Evolutionary conservation across 1,140 invertebrate species (phyloP), one percentile per base, ranked within the genome.

Genomic region (Grapholita molesta): DNA sequence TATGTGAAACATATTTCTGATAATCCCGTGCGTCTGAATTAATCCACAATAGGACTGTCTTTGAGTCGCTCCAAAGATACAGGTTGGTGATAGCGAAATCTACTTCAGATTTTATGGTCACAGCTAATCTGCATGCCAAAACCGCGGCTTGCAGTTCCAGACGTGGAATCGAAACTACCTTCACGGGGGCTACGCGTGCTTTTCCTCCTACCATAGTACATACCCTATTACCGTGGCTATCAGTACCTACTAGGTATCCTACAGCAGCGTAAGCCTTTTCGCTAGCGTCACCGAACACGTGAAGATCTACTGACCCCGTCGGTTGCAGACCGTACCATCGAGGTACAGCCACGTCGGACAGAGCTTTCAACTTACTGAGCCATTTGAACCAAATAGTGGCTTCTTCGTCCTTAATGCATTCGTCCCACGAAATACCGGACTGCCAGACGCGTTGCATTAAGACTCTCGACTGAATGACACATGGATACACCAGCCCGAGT

Each of bases 381-480:
- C 71, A 72, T 11, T 65, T 38, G 3, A 15, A 12, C 67, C 71
- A 72, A 8, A 23, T 66, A 8, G 25, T 11, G 7, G 15, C 15
- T 2, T 55, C 38, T 15, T 15, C 15, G 3, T 35, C 52, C 5
- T 12, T 32, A 1, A 85, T 8, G 9, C 24, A 15, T 7, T 78
- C 70, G 57, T 90, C 83, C 86, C 86, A 88, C 15, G 66, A 72
- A 18, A 80, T 71, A 3, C 70, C 64, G 9, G 33, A 64, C 23
- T 73, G 68, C 83, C 88, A 89, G 2, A 85, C 67, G 1, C 78
- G 68, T 72, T 88, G 85, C 0, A 88, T 18, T 5, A 89, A 24
- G 0, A 87, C 82, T 67, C 83, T 85, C 0, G 67, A 21, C n/a
- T 64, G 64, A 9, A 87, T 71, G 11, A 61, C 23, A 21, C 23